Evolutionary conservation across 1,140 invertebrate genomes (phyloP), one percentile per base, ranked within the genome.

Genomic region (Sitophilus oryzae): DNA sequence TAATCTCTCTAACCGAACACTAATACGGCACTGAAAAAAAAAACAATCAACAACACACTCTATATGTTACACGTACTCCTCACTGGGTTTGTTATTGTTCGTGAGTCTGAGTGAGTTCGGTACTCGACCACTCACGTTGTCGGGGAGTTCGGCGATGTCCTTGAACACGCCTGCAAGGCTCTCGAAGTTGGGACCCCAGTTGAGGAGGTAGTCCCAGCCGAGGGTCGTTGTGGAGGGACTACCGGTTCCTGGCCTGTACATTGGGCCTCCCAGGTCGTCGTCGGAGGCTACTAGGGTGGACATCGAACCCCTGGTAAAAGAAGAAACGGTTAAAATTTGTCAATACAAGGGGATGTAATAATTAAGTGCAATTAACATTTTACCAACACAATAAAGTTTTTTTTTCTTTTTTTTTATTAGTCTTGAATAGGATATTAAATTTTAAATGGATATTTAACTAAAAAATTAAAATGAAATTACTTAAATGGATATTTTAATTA

Each of bases 121-220:
- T 15, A 78, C 79, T 57, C 83, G 73, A 46, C 77, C 78, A 67
- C 80, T 84, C 35, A 84, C 80, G 51, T 81, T 82, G 69, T 94
- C 90, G 1, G 93, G 93, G 59, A 97, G 73, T 74, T 95, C 88
- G 11, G 91, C 92, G 64, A 97, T 96, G 71, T 97, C 93, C 75
- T 92, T 93, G 66, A 96, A 96, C 34, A 97, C 93, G 1, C 92
- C 92, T 41, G 93, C 90, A 64, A 96, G 79, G 69, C 88, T 93
- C 71, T 96, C 89, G 71, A 95, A 96, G 74, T 93, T 95, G 5
- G 92, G 92, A 6, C 92, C 91, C 93, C 93, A 96, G 74, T 94
- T 96, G 11, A 96, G 77, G 47, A 96, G 74, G 67, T 95, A 93
- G 66, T 96, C 92, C 91, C 92, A 96, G 41, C 91, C 88, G 21